Evolutionary conservation across 1,140 invertebrate genomes (phyloP).

Genomic region (Drosophila kikkawai): DNA sequence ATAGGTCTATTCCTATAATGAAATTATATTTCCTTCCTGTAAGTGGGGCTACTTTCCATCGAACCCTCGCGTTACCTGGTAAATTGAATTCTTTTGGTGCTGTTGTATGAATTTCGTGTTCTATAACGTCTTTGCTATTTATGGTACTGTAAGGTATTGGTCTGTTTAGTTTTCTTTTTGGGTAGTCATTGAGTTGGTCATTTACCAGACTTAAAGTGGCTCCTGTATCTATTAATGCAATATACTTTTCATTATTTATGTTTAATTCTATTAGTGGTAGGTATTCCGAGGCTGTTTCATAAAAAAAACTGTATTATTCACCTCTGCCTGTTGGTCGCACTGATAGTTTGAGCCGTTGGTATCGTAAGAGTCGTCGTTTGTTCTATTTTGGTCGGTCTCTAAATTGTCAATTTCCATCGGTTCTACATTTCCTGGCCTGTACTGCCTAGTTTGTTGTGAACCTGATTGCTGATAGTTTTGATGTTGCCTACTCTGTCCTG

Average conservation of each 20-base stretch:
- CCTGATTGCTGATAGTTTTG: neutral
- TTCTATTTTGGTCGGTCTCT: neutral
- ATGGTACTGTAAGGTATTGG: neutral
- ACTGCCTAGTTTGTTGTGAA: neutral
- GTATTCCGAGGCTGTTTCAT: neutral
- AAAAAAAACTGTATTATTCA: neutral
- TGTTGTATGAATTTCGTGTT: neutral
- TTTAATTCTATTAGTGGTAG: neutral
- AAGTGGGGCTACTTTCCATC: conserved; percentile 13
- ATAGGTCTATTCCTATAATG: neutral
- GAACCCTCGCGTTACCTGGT: conserved; percentile 4
- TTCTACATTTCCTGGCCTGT: neutral
- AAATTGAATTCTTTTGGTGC: neutral
- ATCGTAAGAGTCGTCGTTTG: neutral
- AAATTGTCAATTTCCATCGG: neutral
- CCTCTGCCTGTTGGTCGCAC: neutral
- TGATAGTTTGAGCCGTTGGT: neutral
- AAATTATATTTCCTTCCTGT: conserved; percentile 4
- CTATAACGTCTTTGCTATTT: conserved; percentile 2
- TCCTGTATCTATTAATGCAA: conserved; percentile 14
- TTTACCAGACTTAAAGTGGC: conserved; percentile 7
- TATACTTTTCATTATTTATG: neutral
- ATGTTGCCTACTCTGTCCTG: no score
- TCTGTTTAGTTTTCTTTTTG: neutral
- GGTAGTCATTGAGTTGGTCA: conserved; percentile 5